Evolutionary conservation across 2,888 invertebrate species (phyloP), one percentile per base, ranked within the genome.

Genomic region (Pollenia griseotomentosa): DNA sequence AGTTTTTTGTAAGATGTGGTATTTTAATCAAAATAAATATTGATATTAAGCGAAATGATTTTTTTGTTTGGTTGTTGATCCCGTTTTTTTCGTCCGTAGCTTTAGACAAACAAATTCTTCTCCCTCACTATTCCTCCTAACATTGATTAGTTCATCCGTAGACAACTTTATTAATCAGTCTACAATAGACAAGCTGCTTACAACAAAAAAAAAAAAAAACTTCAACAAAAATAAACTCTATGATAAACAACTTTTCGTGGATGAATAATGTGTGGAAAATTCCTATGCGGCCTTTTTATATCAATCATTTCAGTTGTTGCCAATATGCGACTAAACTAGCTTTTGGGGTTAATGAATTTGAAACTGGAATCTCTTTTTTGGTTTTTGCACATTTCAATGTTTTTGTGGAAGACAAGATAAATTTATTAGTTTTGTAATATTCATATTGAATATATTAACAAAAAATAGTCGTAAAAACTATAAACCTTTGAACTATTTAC

Each of bases 371-470:
- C 53, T 70, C 40, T 70, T 33, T n/a, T 33, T 33, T 33, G 0
- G 0, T 33, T 33, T 33, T 33, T 33, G 42, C 42, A 44, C 9
- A 42, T 44, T 59, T 23, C 11, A 70, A 71, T 42, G 33, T 14
- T 59, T 63, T 42, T 61, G 14, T 42, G n/a, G 9, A 11, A 40
- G 5, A 68, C 51, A 68, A 66, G 48, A 23, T 55, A 55, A 59
- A 59, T 33, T 59, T 2, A 53, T 48, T 11, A 53, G 16, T 70
- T 59, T 68, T 70, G 82, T 68, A 71, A 80, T 80, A 61, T 71
- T 59, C 59, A 40, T 59, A 33, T 42, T 83, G 68, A n/a, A 75
- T 59, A 70, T 16, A 70, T 83, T 61, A 79, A 70, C 46, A 12
- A 51, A 51, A 68, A n/a, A 11, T 42, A 10, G 44, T 48, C 33